Base-by-base conservation (phyloP, 2,888 invertebrate genomes). In the Lutraria lutraria region DNA sequence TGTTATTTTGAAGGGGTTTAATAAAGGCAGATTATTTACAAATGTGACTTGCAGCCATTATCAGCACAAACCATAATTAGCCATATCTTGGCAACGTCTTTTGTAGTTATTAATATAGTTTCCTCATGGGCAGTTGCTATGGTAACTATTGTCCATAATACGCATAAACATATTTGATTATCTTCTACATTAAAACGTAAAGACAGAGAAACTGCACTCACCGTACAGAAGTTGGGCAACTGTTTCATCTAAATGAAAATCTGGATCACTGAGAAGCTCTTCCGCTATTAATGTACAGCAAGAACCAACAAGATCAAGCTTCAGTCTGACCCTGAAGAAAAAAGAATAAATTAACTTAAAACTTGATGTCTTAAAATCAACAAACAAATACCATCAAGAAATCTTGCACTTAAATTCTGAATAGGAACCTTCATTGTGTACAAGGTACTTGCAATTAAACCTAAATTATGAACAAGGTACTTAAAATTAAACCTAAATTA, bases 231-330 rank as follows among this genome's bases (percentile, higher is more conserved):
- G 94, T 91, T 96, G 95, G 16, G 97, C 97, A 29, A 97, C 93
- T 86, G 95, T 94, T 52, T 94, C 91, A 90, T 96, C 96, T 83
- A 97, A 90, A 60, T 96, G 68, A 80, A 95, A 93, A 25, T 94
- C 93, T 82, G 96, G 94, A 83, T 94, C 91, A 29, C 96, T 95
- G 43, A 97, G 94, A 82, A 98, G 96, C 95, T 97, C 97, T 94
- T 97, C 97, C 21, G 97, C 97, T 76, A 99, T 97, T 29, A 99
- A 97, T 0, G 98, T 98, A 72, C 98, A 97, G 96, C 99, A 99
- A 0, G 98, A 98, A 0, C 99, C 99, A 0, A 98, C 98, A 29
- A 97, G 96, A 95, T 98, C 97, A 85, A 98, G 97, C 12, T 97
- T 97, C 56, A 97, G 84, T 25, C 89, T 88, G 34, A 94, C 94